Evolutionary conservation across 1,140 invertebrate genomes (phyloP).

Genomic region (Sycophaga agraensis): DNA sequence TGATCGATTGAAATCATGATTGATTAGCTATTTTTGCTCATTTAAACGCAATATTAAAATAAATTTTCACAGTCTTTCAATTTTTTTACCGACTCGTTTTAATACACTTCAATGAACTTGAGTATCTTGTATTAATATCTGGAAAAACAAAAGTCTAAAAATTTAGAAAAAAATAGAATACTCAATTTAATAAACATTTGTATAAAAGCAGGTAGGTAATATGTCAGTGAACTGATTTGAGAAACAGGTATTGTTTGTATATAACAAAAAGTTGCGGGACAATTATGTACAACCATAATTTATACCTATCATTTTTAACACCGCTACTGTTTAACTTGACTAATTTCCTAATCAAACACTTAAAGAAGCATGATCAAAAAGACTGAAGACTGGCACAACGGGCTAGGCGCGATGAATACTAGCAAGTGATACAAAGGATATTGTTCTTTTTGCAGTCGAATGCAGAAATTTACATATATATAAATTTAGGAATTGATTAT

Average conservation of each 20-base stretch:
- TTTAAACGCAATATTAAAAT: too few species aligned
- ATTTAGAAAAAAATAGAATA: too few species aligned
- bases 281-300: constrained; percentile 4
- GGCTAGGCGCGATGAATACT: not conserved
- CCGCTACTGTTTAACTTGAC: constrained; percentile 15
- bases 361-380: constrained; percentile 7
- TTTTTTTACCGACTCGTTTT: too few species aligned
- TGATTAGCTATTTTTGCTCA: too few species aligned
- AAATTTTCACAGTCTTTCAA: too few species aligned
- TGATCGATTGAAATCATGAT: too few species aligned
- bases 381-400: not conserved
- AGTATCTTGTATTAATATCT: too few species aligned
- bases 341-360: constrained; percentile 25
- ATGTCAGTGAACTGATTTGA: not conserved
- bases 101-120: too few species aligned
- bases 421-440: not conserved
- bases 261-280: not conserved
- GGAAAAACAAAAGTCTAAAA: too few species aligned
- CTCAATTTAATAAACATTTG: too few species aligned
- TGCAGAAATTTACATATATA: constrained; percentile 14
- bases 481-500: too few species aligned
- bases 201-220: too few species aligned
- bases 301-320: constrained; percentile 17
- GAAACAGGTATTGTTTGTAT: not conserved
- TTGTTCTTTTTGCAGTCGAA: not conserved